phyloP scores from a whole-genome alignment of 1,140 invertebrate genomes.

The Drosophila suzukii region DNA sequence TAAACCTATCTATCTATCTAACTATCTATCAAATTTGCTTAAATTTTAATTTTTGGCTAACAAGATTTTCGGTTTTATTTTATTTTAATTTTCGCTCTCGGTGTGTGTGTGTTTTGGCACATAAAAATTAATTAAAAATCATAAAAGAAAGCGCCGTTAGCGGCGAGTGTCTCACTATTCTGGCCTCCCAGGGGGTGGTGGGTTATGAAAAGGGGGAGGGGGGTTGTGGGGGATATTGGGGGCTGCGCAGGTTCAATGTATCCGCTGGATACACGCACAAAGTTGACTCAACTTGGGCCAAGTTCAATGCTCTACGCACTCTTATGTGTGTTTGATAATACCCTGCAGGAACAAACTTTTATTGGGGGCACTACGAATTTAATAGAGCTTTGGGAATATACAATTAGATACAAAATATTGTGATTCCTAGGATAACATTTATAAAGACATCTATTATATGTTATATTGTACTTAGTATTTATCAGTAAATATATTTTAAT shows the following conservation, averaged over 20 bases:
- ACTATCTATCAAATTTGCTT: slow-evolving; percentile 75
- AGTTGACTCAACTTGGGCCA: slow-evolving; percentile 72
- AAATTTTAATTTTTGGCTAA: slow-evolving; percentile 56
- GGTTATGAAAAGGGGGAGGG: too few relatives aligned
- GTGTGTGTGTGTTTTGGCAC: slow-evolving; percentile 14
- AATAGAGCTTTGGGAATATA: neutral
- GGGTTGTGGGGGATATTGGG: neutral
- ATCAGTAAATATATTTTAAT: too few relatives aligned
- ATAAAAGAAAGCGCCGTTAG: slow-evolving; percentile 69
- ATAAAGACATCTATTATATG: too few relatives aligned
- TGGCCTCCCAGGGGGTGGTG: slow-evolving; percentile 14
- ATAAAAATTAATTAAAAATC: slow-evolving; percentile 75
- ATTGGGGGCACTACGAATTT: neutral
- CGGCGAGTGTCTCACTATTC: slow-evolving; percentile 18
- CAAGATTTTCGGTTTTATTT: slow-evolving; percentile 50
- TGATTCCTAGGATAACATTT: too few relatives aligned
- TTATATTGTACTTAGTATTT: too few relatives aligned
- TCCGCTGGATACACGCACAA: slow-evolving; percentile 64
- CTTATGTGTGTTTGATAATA: slow-evolving; percentile 32
- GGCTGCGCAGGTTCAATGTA: slow-evolving; percentile 62
- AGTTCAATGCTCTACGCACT: slow-evolving; percentile 72
- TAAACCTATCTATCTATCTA: slow-evolving; percentile 51
- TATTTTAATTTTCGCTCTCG: slow-evolving; percentile 2
- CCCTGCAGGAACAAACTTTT: slow-evolving; percentile 6
- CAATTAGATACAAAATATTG: too few relatives aligned